Evolutionary conservation across 2,113 vertebrate genomes (phyloP).

Genomic region (Eretmochelys imbricata): DNA sequence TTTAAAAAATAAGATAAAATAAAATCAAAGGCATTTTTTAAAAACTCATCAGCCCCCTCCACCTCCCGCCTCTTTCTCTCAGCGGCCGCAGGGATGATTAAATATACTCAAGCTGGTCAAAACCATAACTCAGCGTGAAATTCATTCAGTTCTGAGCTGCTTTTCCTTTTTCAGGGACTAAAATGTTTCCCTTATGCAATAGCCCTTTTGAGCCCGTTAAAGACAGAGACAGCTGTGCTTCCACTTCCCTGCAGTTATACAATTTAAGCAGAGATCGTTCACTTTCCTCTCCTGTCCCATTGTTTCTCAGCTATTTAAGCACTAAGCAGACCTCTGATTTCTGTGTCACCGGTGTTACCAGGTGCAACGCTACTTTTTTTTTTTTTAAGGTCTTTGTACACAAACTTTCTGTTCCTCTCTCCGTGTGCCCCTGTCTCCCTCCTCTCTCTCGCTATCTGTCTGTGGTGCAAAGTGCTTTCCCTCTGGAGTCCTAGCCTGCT

Average conservation of each 20-base stretch:
- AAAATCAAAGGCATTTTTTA: conserved; percentile 62
- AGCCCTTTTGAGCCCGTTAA: conserved; percentile 76
- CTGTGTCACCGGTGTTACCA: conserved; percentile 73
- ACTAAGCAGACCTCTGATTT: conserved; percentile 34
- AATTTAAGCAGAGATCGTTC: conserved; percentile 77
- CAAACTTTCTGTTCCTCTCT: conserved; percentile 71
- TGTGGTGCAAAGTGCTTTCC: conserved; percentile 80
- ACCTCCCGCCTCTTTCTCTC: conserved; percentile 54
- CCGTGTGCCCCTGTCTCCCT: conserved; percentile 47
- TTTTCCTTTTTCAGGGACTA: conserved; percentile 63
- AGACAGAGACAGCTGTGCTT: conserved; percentile 76
- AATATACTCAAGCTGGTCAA: conserved; percentile 64
- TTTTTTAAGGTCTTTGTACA: conserved; percentile 68
- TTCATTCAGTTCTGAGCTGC: conserved; percentile 71
- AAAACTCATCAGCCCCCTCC: conserved; percentile 43
- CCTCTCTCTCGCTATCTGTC: conserved; percentile 77
- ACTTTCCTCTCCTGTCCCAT: conserved; percentile 77
- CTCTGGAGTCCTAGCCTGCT: conserved; percentile 80
- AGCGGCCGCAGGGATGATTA: conserved; percentile 71
- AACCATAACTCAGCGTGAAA: conserved; percentile 66
- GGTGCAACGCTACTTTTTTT: conserved; percentile 74
- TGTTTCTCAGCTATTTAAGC: conserved; percentile 78
- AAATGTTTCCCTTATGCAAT: conserved; percentile 73
- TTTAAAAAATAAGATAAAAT: conserved; percentile 68
- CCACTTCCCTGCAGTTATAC: conserved; percentile 80